phyloP scores from a whole-genome alignment of 2,113 vertebrate genomes.

The Cephalophus harveyi region DNA sequence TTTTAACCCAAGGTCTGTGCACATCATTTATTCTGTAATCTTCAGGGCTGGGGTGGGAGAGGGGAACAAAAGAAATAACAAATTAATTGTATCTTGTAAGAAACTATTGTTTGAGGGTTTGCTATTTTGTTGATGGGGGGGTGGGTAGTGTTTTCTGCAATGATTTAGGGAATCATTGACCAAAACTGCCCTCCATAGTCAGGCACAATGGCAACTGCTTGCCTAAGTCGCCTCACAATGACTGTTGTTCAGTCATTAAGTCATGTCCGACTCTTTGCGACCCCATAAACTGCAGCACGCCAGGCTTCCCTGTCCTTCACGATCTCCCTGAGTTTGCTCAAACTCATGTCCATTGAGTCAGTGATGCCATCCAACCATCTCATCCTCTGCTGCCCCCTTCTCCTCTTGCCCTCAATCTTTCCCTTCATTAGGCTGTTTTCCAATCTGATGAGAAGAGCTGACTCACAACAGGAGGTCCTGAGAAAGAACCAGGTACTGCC shows the following conservation, averaged over 20 bases:
- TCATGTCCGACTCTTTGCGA: background rate
- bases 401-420: background rate
- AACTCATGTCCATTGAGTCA: background rate
- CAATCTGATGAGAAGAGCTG: background rate
- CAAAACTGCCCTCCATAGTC: background rate
- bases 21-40: background rate
- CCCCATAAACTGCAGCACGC: background rate
- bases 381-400: background rate
- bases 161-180: background rate
- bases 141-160: background rate
- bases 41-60: background rate
- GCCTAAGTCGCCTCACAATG: background rate
- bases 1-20: background rate
- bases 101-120: background rate
- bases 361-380: background rate
- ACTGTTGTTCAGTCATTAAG: background rate
- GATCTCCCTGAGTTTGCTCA: background rate
- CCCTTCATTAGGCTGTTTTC: background rate
- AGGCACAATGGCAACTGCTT: background rate
- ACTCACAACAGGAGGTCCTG: background rate
- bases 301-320: background rate
- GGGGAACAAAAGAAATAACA: conserved; percentile 25
- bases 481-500: background rate
- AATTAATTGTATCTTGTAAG: background rate
- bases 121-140: background rate